Percentiles rank a stretch among this genome's conserved stretches.
phyloP scores from a whole-genome alignment of 1,140 invertebrate genomes.

The Carcinoscorpius rotundicauda region DNA sequence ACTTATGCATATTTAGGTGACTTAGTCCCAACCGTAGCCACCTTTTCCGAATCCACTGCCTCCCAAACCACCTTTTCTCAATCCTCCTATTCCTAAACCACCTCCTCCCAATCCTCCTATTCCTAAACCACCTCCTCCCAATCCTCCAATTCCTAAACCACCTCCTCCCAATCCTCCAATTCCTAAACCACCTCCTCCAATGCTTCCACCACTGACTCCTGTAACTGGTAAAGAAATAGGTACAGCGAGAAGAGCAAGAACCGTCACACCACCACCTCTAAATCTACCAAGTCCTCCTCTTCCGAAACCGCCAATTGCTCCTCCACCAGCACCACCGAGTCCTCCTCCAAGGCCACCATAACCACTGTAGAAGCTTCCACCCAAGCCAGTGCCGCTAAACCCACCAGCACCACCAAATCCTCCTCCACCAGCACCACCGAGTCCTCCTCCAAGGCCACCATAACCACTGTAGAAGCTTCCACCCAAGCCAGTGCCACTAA shows the following conservation, averaged over 20 bases:
- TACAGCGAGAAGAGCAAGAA: no score
- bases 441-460: conserved; percentile 4
- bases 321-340: conserved; percentile 6
- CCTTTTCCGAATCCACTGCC: conserved; percentile 25
- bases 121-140: conserved; percentile 7
- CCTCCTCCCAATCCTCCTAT: conserved; percentile 5
- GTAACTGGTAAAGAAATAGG: no score
- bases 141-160: conserved; percentile 7
- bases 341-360: conserved; percentile 8
- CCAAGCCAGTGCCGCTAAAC: neutral
- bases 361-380: neutral
- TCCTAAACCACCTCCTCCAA: conserved; percentile 1
- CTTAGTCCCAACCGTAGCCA: conserved; percentile 6
- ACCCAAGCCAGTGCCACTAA: conserved; percentile 4
- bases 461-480: conserved; percentile 3
- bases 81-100: conserved; percentile 10
- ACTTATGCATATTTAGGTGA: no score
- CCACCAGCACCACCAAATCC: conserved; percentile 10
- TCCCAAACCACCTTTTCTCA: conserved; percentile 4
- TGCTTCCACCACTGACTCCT: neutral
- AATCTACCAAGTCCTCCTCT: conserved; percentile 1
- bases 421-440: conserved; percentile 1
- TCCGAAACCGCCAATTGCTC: conserved; percentile 3
- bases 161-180: conserved; percentile 7
- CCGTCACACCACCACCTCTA: conserved; percentile 5